A percentile compares a stretch with the other conserved stretches of the same genome.
phyloP scores from a whole-genome alignment of 1,140 invertebrate species.

The Drosophila novamexicana region DNA sequence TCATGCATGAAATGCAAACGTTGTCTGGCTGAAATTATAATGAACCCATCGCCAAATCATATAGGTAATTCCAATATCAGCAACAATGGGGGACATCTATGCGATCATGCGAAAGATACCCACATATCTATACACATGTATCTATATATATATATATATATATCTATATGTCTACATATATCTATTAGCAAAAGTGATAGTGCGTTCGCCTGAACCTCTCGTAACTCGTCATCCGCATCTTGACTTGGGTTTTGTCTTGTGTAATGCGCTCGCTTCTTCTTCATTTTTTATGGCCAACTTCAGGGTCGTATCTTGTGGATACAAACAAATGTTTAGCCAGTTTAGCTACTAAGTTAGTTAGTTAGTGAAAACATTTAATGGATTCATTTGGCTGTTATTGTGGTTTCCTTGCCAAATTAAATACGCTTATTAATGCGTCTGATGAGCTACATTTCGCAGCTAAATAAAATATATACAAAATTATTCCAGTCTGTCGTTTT shows the following conservation, averaged over 20 bases:
- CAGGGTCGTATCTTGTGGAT: constrained; percentile 62
- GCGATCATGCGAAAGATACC: constrained; percentile 18
- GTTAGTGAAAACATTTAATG: constrained; percentile 4
- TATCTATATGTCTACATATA: background rate
- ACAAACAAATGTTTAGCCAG: constrained; percentile 12
- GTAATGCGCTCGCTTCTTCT: constrained; percentile 25
- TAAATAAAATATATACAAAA: background rate
- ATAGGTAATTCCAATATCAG: constrained; percentile 31
- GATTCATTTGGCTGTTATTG: constrained; percentile 21
- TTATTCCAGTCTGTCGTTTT: background rate
- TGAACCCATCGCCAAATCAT: constrained; percentile 63
- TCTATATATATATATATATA: constrained; percentile 5
- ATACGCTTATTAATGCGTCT: constrained; percentile 35
- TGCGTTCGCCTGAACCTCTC: constrained; percentile 56
- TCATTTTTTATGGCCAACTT: constrained; percentile 66
- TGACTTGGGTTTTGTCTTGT: constrained; percentile 24
- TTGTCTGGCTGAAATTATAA: constrained; percentile 71
- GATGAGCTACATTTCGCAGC: constrained; percentile 23
- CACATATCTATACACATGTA: background rate
- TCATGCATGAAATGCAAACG: constrained; percentile 81
- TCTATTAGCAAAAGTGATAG: constrained; percentile 78
- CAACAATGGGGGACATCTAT: constrained; percentile 45
- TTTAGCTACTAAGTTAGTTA: constrained; percentile 13
- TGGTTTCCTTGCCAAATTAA: constrained; percentile 13
- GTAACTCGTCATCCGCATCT: constrained; percentile 33